These are phyloP conservation scores for Hirtodrosophila alboralis DNA, from an alignment of 2,888 invertebrate genomes.

Conservation along the genomic window DNA sequence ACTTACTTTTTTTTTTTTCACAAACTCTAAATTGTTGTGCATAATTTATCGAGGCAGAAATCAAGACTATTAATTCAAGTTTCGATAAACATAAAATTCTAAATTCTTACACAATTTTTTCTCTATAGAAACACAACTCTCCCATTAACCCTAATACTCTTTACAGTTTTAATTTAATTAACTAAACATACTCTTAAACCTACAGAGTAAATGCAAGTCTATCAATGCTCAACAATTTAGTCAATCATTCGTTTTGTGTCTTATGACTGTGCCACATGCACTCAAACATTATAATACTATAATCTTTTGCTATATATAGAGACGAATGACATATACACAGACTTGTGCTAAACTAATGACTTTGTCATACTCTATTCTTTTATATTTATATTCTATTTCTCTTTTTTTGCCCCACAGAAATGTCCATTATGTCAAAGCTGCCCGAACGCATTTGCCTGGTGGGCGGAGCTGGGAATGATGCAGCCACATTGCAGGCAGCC, in stretches of 20 bases:
- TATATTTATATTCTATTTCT: not conserved
- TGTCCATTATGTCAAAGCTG: constrained; percentile 81
- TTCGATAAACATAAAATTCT: no score
- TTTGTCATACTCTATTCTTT: constrained; percentile 26
- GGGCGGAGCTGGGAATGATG: constrained; percentile 86
- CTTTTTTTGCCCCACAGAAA: constrained; percentile 48
- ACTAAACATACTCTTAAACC: no score
- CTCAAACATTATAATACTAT: constrained; percentile 44
- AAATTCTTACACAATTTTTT: no score
- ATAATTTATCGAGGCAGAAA: no score
- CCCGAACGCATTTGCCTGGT: constrained; percentile 87
- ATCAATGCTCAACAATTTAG: no score
- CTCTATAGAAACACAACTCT: no score
- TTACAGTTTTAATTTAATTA: no score
- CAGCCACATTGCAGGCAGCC: constrained; percentile 86
- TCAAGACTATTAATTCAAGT: no score
- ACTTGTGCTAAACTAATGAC: constrained; percentile 17
- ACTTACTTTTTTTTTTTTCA: no score
- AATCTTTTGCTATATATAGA: constrained; percentile 46
- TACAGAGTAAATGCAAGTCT: constrained; percentile 15
- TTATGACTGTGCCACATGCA: constrained; percentile 18
- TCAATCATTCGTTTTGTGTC: not conserved
- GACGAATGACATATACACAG: constrained; percentile 8
- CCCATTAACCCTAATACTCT: no score
- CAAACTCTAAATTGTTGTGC: no score